phyloP scores from a whole-genome alignment of 2,113 vertebrate genomes.

The Elaphurus davidianus region DNA sequence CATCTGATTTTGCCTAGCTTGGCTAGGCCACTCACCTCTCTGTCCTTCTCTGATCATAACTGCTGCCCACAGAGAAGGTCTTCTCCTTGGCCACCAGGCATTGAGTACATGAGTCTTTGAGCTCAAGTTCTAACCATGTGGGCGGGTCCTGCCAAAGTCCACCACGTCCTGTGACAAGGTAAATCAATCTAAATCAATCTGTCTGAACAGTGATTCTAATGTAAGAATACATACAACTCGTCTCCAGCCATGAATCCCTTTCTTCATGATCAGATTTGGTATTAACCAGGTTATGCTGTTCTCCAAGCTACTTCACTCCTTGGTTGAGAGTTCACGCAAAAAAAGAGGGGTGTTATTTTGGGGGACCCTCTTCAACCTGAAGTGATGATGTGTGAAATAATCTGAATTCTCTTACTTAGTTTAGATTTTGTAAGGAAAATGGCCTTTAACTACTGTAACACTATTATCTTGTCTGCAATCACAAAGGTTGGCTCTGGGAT shows the following conservation, averaged over 20 bases:
- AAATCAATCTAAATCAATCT: too few species aligned
- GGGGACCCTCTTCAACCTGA: neutral
- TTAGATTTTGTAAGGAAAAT: neutral
- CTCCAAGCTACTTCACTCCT: neutral
- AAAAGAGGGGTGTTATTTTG: neutral
- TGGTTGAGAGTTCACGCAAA: neutral
- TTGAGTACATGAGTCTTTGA: neutral
- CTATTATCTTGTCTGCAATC: neutral
- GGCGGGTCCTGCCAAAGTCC: accelerated
- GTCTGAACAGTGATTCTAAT: too few species aligned
- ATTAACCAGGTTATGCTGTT: neutral
- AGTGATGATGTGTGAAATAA: neutral
- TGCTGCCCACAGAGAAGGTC: too few species aligned
- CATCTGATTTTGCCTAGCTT: accelerated
- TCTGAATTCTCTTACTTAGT: neutral
- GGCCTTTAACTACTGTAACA: neutral
- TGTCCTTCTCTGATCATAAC: neutral
- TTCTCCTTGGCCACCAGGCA: accelerated
- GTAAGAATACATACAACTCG: accelerated
- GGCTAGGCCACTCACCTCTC: neutral
- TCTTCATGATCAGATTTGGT: neutral
- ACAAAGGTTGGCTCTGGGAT: neutral
- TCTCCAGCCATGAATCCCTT: neutral
- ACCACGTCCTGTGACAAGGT: neutral
- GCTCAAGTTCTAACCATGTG: too few species aligned